These are phyloP conservation scores for Cosmorhoe ocellata DNA, from an alignment of 2,888 invertebrate genomes.

Conservation along the genomic window DNA sequence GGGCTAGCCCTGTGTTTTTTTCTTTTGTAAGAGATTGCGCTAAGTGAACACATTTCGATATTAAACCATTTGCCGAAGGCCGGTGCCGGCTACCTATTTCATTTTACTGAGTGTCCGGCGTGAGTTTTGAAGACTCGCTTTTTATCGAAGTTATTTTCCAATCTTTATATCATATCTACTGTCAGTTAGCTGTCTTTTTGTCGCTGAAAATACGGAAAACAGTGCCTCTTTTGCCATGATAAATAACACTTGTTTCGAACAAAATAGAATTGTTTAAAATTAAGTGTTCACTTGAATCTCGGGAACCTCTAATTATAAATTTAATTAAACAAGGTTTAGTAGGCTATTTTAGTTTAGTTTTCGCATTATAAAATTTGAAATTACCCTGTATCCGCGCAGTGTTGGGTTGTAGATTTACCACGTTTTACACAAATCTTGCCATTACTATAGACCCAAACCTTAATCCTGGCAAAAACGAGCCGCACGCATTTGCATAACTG, in stretches of 20 bases:
- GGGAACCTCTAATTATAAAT: conserved; percentile 32
- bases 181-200: conserved; percentile 57
- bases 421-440: conserved; percentile 57
- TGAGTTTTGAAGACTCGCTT: conserved; percentile 78
- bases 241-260: conserved; percentile 13
- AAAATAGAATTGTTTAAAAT: conserved; percentile 12
- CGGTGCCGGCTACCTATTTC: conserved; percentile 80
- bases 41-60: conserved; percentile 83
- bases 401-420: conserved; percentile 48
- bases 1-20: conserved; percentile 69
- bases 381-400: conserved; percentile 32
- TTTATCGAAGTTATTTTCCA: conserved; percentile 77
- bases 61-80: conserved; percentile 82
- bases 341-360: conserved; percentile 36
- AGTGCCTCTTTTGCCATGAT: conserved; percentile 9
- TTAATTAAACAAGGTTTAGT: conserved; percentile 39
- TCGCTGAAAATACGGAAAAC: conserved; percentile 34
- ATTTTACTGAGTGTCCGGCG: conserved; percentile 81
- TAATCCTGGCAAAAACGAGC: conserved; percentile 56
- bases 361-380: conserved; percentile 38
- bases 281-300: conserved; percentile 11
- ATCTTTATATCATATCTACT: conserved; percentile 72
- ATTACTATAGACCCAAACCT: conserved; percentile 56
- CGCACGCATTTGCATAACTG: conserved; percentile 54
- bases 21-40: conserved; percentile 81